Evolutionary conservation across 2,888 invertebrate species (phyloP).

Genomic region (Alentia gelatinosa): DNA sequence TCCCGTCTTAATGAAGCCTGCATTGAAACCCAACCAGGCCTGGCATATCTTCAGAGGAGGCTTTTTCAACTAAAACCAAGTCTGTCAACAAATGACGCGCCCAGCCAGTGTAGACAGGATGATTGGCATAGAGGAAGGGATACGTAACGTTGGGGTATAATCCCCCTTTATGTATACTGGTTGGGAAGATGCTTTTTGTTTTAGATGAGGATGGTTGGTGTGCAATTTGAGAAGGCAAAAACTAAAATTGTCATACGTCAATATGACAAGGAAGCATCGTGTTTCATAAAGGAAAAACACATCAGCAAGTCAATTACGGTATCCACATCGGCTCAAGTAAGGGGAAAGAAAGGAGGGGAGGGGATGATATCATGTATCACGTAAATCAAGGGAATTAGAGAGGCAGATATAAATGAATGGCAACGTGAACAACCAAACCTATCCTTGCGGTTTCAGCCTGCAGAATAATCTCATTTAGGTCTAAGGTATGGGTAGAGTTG

Average conservation of each 20-base stretch:
- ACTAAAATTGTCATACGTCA: background rate
- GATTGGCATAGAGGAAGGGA: background rate
- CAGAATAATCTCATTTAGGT: no score
- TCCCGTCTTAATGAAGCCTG: conserved; percentile 13
- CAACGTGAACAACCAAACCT: no score
- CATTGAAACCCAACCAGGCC: background rate
- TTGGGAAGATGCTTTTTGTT: background rate
- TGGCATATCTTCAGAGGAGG: conserved; percentile 4
- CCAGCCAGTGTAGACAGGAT: background rate
- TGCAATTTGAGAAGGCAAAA: background rate
- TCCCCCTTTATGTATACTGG: background rate
- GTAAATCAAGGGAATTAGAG: no score
- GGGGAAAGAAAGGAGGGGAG: no score
- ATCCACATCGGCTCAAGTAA: no score
- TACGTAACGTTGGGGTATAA: background rate
- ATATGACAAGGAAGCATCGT: background rate
- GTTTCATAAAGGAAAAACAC: background rate
- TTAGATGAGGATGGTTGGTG: background rate
- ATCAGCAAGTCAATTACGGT: no score
- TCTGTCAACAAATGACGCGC: background rate
- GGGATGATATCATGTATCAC: no score
- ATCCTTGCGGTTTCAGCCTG: no score
- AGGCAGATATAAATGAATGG: no score
- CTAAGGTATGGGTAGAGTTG: no score
- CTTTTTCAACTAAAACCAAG: background rate